Evolutionary conservation across 2,797 vertebrate genomes (phyloP).

Genomic region (Myoxocephalus aenaeus): DNA sequence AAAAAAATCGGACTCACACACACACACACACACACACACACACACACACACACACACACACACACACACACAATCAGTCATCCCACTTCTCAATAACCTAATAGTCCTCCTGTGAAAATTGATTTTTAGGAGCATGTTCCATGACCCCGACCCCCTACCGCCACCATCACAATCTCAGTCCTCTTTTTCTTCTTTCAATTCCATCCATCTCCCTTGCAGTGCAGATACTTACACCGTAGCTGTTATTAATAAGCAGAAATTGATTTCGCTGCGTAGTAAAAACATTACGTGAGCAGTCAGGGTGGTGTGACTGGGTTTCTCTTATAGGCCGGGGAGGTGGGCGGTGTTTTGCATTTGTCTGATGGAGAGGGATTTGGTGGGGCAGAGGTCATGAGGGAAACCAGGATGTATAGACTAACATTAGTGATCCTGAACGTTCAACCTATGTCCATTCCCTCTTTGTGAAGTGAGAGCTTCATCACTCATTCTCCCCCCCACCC

Average conservation of each 20-base stretch:
- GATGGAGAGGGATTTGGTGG: constrained; percentile 59
- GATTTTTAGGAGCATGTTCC: constrained; percentile 88
- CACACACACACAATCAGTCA: constrained; percentile 76
- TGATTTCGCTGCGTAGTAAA: constrained; percentile 87
- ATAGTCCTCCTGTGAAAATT: constrained; percentile 96
- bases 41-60: background rate
- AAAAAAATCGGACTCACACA: constrained; percentile 25
- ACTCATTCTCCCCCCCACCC: constrained; percentile 45
- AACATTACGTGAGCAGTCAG: constrained; percentile 80
- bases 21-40: background rate
- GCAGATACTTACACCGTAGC: constrained; percentile 89
- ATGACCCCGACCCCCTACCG: constrained; percentile 52
- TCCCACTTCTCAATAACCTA: constrained; percentile 88
- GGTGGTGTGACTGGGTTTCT: constrained; percentile 33
- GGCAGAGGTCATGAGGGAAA: constrained; percentile 63
- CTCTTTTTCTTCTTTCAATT: constrained; percentile 62
- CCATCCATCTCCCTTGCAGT: constrained; percentile 61
- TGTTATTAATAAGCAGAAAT: constrained; percentile 90
- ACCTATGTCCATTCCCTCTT: constrained; percentile 56
- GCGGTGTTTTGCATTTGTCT: constrained; percentile 45
- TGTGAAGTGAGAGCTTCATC: constrained; percentile 69
- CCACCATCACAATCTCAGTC: constrained; percentile 60
- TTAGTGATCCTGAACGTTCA: constrained; percentile 68
- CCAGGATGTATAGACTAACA: constrained; percentile 73
- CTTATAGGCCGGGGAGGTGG: constrained; percentile 14